These are phyloP conservation scores for Eclectus roratus DNA, from an alignment of 2,113 vertebrate genomes.

Conservation along the genomic window DNA sequence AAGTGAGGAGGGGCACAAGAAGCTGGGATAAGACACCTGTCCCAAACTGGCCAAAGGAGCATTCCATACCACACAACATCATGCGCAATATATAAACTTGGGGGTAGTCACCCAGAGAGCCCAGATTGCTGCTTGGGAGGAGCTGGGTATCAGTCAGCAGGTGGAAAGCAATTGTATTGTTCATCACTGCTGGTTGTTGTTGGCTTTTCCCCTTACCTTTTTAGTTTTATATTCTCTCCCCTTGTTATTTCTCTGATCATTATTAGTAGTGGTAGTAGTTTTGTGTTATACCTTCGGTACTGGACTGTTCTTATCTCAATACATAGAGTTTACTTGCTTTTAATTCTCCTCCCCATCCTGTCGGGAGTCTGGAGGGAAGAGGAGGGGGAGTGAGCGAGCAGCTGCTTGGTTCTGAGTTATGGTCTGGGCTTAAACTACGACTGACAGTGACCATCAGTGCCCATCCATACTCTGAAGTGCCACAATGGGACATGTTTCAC, in stretches of 20 bases:
- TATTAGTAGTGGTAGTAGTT: background rate
- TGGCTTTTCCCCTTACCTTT: background rate
- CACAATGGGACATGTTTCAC: background rate
- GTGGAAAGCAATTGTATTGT: background rate
- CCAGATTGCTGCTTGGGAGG: background rate
- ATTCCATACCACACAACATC: background rate
- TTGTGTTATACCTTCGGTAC: background rate
- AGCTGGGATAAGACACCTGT: background rate
- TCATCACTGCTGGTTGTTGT: background rate
- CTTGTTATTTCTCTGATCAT: background rate
- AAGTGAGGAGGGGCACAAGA: background rate
- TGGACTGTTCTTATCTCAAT: background rate
- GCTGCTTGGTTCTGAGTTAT: background rate
- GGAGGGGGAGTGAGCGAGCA: background rate
- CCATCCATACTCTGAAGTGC: background rate
- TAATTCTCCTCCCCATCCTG: background rate
- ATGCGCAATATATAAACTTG: background rate
- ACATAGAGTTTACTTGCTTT: background rate
- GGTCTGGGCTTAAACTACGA: background rate
- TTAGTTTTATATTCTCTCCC: background rate
- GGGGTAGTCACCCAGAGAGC: background rate
- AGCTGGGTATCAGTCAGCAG: background rate
- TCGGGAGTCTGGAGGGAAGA: background rate
- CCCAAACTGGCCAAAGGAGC: background rate
- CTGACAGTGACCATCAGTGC: background rate